These are phyloP conservation scores for Dione vanillae DNA, from an alignment of 2,888 invertebrate genomes.

Conservation along the genomic window DNA sequence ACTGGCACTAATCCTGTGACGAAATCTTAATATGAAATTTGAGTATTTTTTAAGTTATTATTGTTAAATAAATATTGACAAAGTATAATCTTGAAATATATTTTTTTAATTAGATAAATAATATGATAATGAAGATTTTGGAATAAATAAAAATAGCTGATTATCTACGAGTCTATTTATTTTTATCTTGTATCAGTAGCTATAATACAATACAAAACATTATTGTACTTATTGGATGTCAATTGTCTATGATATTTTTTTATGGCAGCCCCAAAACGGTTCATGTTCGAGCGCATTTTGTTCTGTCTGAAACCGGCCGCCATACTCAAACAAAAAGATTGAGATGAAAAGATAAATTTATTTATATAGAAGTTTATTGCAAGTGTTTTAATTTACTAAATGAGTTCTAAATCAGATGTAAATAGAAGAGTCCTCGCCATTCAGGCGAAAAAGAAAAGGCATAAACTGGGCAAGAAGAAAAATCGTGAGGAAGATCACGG, in stretches of 20 bases:
- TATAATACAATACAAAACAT: not conserved
- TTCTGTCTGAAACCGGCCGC: conserved; percentile 84
- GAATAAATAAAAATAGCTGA: too few species aligned
- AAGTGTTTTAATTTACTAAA: conserved; percentile 84
- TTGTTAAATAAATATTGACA: not conserved
- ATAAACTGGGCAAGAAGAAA: conserved; percentile 94
- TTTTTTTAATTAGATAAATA: too few species aligned
- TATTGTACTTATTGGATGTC: not conserved
- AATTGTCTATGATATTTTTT: conserved; percentile 30
- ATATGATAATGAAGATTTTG: too few species aligned
- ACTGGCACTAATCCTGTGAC: conserved; percentile 12
- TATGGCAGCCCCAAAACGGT: conserved; percentile 51
- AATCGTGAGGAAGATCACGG: conserved; percentile 88
- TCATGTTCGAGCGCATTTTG: conserved; percentile 82
- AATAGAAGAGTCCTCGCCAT: conserved; percentile 96
- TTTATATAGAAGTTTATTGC: conserved; percentile 79
- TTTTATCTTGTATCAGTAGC: too few species aligned
- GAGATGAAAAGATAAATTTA: conserved; percentile 85
- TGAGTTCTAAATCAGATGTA: conserved; percentile 96
- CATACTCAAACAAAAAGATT: conserved; percentile 89
- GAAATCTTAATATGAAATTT: conserved; percentile 3
- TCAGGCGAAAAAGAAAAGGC: conserved; percentile 96
- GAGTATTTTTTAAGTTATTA: conserved; percentile 3
- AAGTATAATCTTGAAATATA: not conserved
- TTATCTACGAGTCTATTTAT: too few species aligned